These are phyloP conservation scores for Redunca redunca DNA, from an alignment of 2,113 vertebrate species.

Conservation along the genomic window DNA sequence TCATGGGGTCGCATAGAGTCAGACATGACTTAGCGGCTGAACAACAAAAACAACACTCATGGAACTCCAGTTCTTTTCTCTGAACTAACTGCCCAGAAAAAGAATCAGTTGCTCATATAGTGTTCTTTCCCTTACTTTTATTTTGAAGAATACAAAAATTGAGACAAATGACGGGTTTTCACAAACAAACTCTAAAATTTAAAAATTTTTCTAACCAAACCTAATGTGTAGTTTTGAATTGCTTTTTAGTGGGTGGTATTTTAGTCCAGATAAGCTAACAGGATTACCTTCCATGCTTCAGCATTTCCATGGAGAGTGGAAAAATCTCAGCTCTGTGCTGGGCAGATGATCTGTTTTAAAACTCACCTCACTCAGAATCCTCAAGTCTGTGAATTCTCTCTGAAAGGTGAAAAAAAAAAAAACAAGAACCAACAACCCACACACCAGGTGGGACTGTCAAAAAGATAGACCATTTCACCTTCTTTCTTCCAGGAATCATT, in stretches of 20 bases:
- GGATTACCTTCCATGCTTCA: background rate
- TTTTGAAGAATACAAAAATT: constrained; percentile 24
- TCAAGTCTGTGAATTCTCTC: background rate
- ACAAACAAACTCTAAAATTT: background rate
- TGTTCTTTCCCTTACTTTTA: constrained; percentile 16
- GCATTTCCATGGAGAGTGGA: background rate
- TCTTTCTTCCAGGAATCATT: background rate
- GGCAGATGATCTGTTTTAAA: background rate
- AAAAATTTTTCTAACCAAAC: background rate
- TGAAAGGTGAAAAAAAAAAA: background rate
- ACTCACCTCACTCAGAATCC: background rate
- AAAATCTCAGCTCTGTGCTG: background rate
- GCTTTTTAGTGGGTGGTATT: background rate
- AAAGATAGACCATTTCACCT: background rate
- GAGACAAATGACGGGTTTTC: background rate
- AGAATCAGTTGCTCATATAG: background rate
- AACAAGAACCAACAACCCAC: background rate
- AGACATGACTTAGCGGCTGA: background rate
- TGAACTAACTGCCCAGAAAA: background rate
- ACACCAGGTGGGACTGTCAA: background rate
- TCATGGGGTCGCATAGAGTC: background rate
- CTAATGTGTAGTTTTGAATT: background rate
- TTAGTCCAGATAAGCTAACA: background rate
- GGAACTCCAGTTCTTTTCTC: background rate
- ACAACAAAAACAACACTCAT: background rate